Evolutionary conservation across 1,140 invertebrate genomes (phyloP).

Genomic region (Archivesica marissinica): DNA sequence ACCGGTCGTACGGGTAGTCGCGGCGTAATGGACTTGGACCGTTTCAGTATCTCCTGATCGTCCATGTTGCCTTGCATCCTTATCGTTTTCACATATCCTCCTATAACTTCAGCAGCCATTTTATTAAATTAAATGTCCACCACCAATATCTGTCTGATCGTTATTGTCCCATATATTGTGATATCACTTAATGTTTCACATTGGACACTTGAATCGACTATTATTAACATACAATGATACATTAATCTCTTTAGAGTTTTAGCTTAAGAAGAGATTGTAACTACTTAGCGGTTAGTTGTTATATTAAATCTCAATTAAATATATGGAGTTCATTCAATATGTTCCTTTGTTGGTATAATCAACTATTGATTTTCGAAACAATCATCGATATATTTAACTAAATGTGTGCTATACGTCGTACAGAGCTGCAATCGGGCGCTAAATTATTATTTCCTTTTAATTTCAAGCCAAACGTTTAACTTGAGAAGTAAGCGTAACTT

Average conservation of each 20-base stretch:
- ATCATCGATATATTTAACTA: not conserved
- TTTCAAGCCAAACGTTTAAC: conserved; percentile 17
- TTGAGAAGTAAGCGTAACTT: not conserved
- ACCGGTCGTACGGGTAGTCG: conserved; percentile 30
- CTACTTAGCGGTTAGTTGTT: not conserved
- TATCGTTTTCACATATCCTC: conserved; percentile 48
- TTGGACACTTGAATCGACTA: not conserved
- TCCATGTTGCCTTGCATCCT: conserved; percentile 46
- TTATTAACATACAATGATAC: not conserved
- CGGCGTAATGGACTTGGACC: conserved; percentile 7
- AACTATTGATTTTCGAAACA: conserved; percentile 24
- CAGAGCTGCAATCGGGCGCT: not conserved
- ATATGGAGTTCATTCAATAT: not conserved
- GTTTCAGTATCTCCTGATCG: conserved; percentile 34
- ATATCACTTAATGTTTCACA: not conserved
- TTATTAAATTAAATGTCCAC: not conserved
- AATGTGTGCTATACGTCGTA: not conserved
- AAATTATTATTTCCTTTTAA: conserved; percentile 2
- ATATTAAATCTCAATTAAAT: conserved; percentile 35
- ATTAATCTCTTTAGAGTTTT: not conserved
- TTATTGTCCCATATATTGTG: not conserved
- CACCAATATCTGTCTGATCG: not conserved
- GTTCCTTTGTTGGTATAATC: not conserved
- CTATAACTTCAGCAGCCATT: not conserved
- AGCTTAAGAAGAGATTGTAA: not conserved